Percentiles rank a stretch among this genome's conserved stretches.
phyloP scores from a whole-genome alignment of 2,797 vertebrate genomes.

The Neopelma chrysocephalum region DNA sequence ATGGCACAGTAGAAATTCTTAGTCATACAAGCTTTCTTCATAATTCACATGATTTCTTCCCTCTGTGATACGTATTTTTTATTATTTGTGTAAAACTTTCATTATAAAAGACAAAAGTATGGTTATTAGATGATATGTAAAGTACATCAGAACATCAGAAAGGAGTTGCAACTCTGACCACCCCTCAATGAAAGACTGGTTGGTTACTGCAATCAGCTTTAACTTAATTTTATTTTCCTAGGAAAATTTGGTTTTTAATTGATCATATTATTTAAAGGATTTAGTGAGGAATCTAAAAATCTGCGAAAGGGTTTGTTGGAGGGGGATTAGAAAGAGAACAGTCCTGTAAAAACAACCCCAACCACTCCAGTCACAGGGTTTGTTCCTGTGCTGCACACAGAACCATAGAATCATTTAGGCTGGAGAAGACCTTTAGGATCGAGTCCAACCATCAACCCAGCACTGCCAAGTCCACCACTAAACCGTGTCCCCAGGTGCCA shows the following conservation, averaged over 20 bases:
- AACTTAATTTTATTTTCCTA: background rate
- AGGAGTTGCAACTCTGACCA: background rate
- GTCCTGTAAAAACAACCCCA: background rate
- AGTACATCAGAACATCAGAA: background rate
- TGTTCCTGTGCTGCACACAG: background rate
- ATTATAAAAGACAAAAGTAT: background rate
- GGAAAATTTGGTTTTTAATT: background rate
- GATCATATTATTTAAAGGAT: background rate
- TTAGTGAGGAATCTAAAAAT: background rate
- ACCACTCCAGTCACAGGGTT: background rate
- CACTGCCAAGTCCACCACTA: background rate
- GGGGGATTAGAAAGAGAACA: background rate
- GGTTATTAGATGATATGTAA: background rate
- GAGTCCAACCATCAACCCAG: background rate
- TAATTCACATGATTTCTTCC: background rate
- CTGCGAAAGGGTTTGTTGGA: background rate
- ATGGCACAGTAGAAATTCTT: background rate
- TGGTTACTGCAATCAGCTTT: background rate
- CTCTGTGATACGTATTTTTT: background rate
- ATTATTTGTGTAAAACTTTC: background rate
- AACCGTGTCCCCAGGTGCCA: background rate
- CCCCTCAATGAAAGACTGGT: background rate
- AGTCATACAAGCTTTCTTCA: background rate
- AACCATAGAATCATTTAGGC: background rate
- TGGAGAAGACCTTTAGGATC: background rate